Percentiles rank a stretch among this genome's conserved stretches.
Conservation (phyloP, 2,888 invertebrate species). For the Oscheius sp. region DNA sequence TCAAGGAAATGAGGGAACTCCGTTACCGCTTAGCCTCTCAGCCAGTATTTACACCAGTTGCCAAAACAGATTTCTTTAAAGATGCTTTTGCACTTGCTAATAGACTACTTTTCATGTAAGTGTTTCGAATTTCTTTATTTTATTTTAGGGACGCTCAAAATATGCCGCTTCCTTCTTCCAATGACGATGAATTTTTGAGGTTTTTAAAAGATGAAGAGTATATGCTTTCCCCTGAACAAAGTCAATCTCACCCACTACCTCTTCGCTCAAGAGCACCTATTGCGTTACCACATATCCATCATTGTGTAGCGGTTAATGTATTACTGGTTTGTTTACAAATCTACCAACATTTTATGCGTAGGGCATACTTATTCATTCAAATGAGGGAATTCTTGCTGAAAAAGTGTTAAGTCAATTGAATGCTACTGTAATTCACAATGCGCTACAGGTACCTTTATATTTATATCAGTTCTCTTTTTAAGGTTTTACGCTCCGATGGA, state of each 20-base stretch:
- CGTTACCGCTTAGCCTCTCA: constrained; percentile 49
- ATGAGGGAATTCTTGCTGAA: constrained; percentile 35
- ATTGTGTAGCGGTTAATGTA: constrained; percentile 60
- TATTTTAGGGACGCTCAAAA: constrained; percentile 45
- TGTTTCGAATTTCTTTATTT: background rate
- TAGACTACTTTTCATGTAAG: constrained; percentile 60
- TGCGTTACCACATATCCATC: constrained; percentile 41
- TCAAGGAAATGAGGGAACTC: constrained; percentile 57
- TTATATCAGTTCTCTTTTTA: constrained; percentile 3
- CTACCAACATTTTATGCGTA: too few relatives aligned
- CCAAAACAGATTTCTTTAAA: constrained; percentile 61
- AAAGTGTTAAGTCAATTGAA: constrained; percentile 43
- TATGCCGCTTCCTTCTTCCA: constrained; percentile 36
- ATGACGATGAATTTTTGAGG: constrained; percentile 35
- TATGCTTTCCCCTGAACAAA: constrained; percentile 38
- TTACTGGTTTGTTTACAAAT: constrained; percentile 40
- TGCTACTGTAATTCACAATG: constrained; percentile 42
- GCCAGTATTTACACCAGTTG: constrained; percentile 38
- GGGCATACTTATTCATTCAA: too few relatives aligned
- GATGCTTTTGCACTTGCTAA: constrained; percentile 61
- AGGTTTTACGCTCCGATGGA: constrained; percentile 58
- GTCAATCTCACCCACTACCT: constrained; percentile 37
- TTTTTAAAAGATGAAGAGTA: constrained; percentile 36
- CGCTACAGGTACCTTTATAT: constrained; percentile 35
- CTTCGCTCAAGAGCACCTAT: constrained; percentile 44